Evolutionary conservation across 2,113 vertebrate genomes (phyloP).

Genomic region (Progne subis): DNA sequence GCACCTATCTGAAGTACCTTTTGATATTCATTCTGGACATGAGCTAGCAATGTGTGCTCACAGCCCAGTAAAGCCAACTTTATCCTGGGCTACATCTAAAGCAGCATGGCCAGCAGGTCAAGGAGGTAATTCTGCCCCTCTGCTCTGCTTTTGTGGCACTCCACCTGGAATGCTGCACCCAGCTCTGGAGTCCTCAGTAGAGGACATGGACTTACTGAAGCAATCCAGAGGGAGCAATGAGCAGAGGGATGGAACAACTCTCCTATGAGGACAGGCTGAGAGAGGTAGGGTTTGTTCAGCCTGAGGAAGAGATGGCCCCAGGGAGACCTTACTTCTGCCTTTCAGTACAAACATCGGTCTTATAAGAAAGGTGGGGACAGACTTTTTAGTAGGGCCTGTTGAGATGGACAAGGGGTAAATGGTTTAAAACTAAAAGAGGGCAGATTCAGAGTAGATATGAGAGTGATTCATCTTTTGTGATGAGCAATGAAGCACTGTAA

Average conservation of each 20-base stretch:
- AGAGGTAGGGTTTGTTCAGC: neutral
- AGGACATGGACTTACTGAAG: neutral
- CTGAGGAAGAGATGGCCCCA: neutral
- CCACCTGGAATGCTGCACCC: neutral
- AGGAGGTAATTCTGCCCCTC: neutral
- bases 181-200: neutral
- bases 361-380: neutral
- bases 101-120: fast-evolving
- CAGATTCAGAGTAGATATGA: neutral
- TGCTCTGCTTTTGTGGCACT: neutral
- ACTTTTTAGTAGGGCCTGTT: neutral
- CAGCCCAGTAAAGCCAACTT: neutral
- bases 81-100: neutral
- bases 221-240: neutral
- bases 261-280: neutral
- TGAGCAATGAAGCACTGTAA: neutral
- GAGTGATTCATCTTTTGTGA: neutral
- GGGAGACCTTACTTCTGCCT: neutral
- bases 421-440: neutral
- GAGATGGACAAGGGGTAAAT: neutral
- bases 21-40: neutral
- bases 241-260: neutral
- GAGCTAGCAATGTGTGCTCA: neutral
- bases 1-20: neutral
- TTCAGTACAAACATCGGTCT: neutral